phyloP scores from a whole-genome alignment of 1,140 invertebrate species.

The Cydia pomonella region DNA sequence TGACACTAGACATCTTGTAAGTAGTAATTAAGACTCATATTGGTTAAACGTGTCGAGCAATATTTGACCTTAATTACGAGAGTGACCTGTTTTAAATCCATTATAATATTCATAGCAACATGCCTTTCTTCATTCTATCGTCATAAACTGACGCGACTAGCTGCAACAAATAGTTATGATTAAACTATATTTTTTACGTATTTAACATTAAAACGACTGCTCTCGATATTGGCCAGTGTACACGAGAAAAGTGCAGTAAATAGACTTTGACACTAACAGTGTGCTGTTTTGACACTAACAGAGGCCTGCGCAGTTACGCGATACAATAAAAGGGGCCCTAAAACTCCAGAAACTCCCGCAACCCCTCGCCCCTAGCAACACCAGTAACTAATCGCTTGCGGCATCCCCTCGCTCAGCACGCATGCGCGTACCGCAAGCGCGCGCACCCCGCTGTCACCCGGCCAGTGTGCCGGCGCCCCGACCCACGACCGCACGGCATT shows the following conservation, averaged over 20 bases:
- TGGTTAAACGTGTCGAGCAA: background rate
- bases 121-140: no score
- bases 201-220: no score
- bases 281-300: background rate
- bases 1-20: background rate
- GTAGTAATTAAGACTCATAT: background rate
- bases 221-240: no score
- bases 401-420: conserved; percentile 51
- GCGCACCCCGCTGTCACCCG: conserved; percentile 63
- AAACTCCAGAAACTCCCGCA: background rate
- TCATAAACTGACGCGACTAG: no score
- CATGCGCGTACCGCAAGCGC: conserved; percentile 68
- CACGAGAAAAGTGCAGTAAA: no score
- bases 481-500: conserved; percentile 67
- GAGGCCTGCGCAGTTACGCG: background rate
- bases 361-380: conserved; percentile 7
- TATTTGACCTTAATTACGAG: conserved; percentile 5
- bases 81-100: background rate
- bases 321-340: background rate
- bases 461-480: conserved; percentile 73
- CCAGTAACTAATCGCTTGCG: conserved; percentile 54
- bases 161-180: no score
- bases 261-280: no score
- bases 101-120: background rate
- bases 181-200: no score